A percentile compares a stretch with the other conserved stretches of the same genome.
Evolutionary conservation across 2,113 vertebrate genomes (phyloP).

Genomic region (Nothocercus julius): DNA sequence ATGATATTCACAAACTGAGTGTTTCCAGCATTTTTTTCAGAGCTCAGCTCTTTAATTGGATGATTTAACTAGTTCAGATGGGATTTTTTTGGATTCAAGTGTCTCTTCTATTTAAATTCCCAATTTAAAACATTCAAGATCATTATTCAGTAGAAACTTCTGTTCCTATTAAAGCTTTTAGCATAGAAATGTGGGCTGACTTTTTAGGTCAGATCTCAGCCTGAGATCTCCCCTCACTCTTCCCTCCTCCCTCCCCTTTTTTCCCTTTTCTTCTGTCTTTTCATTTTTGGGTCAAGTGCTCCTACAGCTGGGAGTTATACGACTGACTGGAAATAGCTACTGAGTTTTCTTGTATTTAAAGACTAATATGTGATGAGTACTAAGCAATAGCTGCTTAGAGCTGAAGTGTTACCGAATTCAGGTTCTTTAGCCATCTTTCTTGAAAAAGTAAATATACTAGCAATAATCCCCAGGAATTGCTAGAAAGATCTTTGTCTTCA

Average conservation of each 20-base stretch:
- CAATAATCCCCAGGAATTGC: fast-evolving
- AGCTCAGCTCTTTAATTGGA: not conserved
- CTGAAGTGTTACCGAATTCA: not conserved
- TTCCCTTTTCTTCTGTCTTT: not conserved
- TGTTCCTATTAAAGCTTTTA: not conserved
- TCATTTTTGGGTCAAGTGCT: not conserved
- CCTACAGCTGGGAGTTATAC: fast-evolving
- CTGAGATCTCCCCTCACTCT: not conserved
- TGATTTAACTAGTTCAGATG: not conserved
- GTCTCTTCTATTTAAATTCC: not conserved
- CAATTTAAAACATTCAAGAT: not conserved
- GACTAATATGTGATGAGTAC: not conserved
- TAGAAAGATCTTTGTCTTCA: not conserved
- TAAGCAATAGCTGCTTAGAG: not conserved
- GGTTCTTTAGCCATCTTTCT: not conserved
- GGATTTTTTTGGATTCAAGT: not conserved
- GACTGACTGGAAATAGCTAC: not conserved
- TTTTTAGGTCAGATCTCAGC: not conserved
- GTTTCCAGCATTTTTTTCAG: not conserved
- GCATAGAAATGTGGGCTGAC: not conserved
- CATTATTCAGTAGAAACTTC: not conserved
- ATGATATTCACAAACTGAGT: not conserved
- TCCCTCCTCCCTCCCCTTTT: not conserved
- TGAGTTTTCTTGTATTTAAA: not conserved
- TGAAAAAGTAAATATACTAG: not conserved